A percentile compares a stretch with the other conserved stretches of the same genome.
These are phyloP conservation scores for Platichthys stellatus DNA, from an alignment of 2,113 vertebrate species.

Conservation along the genomic window DNA sequence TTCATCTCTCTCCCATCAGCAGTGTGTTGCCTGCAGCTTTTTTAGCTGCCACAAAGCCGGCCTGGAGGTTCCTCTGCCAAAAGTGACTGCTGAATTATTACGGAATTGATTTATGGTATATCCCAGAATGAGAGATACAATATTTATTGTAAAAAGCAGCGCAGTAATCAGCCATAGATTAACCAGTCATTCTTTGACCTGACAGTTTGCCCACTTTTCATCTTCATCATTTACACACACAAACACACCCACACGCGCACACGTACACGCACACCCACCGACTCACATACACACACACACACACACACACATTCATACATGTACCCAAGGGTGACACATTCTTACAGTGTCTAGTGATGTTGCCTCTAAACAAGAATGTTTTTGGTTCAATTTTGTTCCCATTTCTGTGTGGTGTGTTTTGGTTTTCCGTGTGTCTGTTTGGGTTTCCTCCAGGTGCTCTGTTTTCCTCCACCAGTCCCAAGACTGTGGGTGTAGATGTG, in stretches of 20 bases:
- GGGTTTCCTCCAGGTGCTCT: no score
- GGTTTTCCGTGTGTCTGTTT: no score
- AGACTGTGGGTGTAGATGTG: no score
- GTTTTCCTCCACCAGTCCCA: no score
- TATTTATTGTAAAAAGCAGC: slow-evolving; percentile 21
- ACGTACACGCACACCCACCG: no score
- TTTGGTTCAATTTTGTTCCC: no score
- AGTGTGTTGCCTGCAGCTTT: slow-evolving; percentile 54
- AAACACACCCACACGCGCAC: not conserved
- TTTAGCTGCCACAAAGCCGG: slow-evolving; percentile 47
- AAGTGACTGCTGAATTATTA: slow-evolving; percentile 58
- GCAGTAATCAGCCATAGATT: slow-evolving; percentile 4
- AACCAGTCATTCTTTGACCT: slow-evolving; percentile 1
- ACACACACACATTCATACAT: not conserved
- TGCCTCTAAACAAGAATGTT: no score
- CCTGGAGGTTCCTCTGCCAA: slow-evolving; percentile 38
- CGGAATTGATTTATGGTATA: slow-evolving; percentile 30
- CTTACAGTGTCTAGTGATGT: no score
- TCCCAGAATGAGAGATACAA: slow-evolving; percentile 20
- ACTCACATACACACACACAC: not conserved
- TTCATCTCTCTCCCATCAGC: slow-evolving; percentile 67
- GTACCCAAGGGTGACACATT: no score
- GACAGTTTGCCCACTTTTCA: not conserved
- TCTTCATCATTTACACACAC: not conserved
- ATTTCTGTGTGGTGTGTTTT: no score